phyloP scores from a whole-genome alignment of 2,888 invertebrate genomes.

The Plebejus anna region DNA sequence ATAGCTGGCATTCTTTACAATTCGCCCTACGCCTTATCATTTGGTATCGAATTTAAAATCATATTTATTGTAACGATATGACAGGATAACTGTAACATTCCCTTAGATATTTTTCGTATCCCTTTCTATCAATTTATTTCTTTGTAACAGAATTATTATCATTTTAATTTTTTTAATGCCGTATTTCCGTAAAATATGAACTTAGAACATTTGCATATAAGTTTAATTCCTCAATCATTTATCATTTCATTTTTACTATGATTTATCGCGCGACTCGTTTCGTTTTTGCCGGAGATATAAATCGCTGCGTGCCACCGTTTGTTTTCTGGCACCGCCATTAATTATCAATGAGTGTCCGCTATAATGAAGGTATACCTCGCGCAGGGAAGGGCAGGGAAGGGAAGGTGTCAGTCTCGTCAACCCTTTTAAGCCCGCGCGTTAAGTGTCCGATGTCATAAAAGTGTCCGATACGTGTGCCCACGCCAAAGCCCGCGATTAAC shows the following conservation, averaged over 20 bases:
- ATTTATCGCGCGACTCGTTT: conserved; percentile 75
- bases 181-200: neutral
- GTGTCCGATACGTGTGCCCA: conserved; percentile 71
- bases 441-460: conserved; percentile 78
- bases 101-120: too few species aligned
- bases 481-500: conserved; percentile 72
- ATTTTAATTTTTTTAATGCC: neutral
- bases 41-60: neutral
- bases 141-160: neutral
- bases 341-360: conserved; percentile 78
- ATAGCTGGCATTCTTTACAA: conserved; percentile 19
- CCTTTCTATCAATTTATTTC: too few species aligned
- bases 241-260: conserved; percentile 75
- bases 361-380: conserved; percentile 73
- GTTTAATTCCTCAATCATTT: conserved; percentile 72
- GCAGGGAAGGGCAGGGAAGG: conserved; percentile 71
- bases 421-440: conserved; percentile 78
- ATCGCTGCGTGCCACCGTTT: conserved; percentile 76
- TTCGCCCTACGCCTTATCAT: neutral
- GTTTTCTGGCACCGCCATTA: conserved; percentile 76
- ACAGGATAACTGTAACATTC: too few species aligned
- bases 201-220: conserved; percentile 23
- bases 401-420: conserved; percentile 73
- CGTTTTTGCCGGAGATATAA: conserved; percentile 79
- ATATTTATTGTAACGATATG: neutral